Percentiles rank a stretch among this genome's conserved stretches.
These are phyloP conservation scores for Pardosa pseudoannulata DNA, from an alignment of 2,888 invertebrate genomes.

Conservation along the genomic window DNA sequence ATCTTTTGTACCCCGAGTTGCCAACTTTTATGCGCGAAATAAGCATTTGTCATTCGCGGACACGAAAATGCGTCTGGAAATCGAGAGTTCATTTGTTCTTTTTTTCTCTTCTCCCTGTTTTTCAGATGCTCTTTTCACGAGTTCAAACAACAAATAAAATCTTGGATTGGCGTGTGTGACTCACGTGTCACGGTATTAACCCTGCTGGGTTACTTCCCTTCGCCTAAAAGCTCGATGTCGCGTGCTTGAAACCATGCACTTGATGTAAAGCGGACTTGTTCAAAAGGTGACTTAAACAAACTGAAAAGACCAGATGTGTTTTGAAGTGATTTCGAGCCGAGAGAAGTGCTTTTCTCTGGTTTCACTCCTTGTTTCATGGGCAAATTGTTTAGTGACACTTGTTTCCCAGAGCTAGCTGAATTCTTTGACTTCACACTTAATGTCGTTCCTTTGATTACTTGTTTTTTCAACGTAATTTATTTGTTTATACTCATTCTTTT, in stretches of 20 bases:
- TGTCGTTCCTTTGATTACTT: too few species aligned
- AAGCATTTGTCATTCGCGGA: background rate
- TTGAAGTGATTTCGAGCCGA: too few species aligned
- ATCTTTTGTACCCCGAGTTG: constrained; percentile 35
- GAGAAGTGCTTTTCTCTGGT: too few species aligned
- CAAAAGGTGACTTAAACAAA: too few species aligned
- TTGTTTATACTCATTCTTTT: too few species aligned
- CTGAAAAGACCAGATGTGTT: too few species aligned
- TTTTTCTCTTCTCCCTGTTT: background rate
- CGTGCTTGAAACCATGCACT: background rate
- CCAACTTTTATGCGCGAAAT: background rate
- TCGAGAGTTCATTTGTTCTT: background rate
- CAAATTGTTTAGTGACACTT: too few species aligned
- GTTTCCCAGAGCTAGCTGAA: too few species aligned
- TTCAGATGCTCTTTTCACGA: background rate
- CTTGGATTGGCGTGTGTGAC: background rate
- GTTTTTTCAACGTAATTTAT: too few species aligned
- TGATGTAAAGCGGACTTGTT: too few species aligned
- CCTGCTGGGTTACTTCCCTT: background rate
- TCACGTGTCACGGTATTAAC: background rate
- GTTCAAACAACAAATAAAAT: background rate
- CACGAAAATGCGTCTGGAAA: background rate
- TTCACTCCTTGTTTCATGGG: too few species aligned
- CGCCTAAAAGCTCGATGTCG: background rate
- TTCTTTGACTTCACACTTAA: too few species aligned